phyloP scores from a whole-genome alignment of 2,113 vertebrate species.

The Maccullochella peelii region DNA sequence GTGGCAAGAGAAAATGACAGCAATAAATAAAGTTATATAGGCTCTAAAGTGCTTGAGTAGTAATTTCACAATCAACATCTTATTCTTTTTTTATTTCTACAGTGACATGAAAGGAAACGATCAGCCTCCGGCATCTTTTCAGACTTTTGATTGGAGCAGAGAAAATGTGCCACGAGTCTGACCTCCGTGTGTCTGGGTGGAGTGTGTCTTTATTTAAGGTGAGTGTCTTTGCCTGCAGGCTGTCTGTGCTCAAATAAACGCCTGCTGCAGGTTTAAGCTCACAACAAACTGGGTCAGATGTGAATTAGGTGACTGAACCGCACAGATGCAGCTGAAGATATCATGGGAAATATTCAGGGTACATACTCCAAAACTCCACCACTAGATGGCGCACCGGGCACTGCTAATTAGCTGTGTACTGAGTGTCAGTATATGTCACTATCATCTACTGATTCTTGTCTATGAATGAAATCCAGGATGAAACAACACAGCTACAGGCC shows the following conservation, averaged over 20 bases:
- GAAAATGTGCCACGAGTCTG: neutral
- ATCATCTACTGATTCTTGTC: neutral
- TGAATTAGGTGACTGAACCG: neutral
- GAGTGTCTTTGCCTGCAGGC: neutral
- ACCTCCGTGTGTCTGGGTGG: neutral
- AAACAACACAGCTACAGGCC: neutral
- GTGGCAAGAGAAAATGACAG: neutral
- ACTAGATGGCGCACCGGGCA: conserved; percentile 50
- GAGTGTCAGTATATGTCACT: neutral
- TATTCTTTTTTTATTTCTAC: neutral
- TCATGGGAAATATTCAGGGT: neutral
- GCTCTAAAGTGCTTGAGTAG: neutral
- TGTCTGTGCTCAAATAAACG: neutral
- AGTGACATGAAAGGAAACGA: too few relatives aligned
- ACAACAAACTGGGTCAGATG: neutral
- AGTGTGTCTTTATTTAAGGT: neutral
- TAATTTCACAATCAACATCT: neutral
- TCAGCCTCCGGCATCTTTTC: neutral
- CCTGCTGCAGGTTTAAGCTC: neutral
- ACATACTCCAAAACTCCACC: neutral
- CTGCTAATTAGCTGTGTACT: neutral
- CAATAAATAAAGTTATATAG: too few relatives aligned
- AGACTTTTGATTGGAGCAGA: neutral
- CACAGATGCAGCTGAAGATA: neutral
- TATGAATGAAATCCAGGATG: neutral